Evolutionary conservation across 2,888 invertebrate species (phyloP).

Genomic region (Rhyacophila evoluta): DNA sequence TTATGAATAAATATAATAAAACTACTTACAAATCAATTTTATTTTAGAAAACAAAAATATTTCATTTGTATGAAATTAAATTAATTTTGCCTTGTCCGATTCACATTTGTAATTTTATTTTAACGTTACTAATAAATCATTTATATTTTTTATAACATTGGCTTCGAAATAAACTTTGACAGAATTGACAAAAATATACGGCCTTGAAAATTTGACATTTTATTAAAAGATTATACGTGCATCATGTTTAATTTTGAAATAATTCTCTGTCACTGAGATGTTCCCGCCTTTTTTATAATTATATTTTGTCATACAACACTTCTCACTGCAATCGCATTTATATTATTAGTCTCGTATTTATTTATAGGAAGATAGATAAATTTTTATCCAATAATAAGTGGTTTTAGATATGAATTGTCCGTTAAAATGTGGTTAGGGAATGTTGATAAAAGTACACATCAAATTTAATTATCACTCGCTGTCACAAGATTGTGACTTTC

Average conservation of each 20-base stretch:
- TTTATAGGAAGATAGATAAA: neutral
- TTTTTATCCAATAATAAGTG: neutral
- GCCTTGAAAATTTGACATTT: neutral
- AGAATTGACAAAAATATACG: neutral
- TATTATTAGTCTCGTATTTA: neutral
- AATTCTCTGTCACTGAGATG: neutral
- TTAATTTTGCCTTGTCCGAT: too few relatives aligned
- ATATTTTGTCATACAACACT: neutral
- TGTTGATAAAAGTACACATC: neutral
- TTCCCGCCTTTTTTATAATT: neutral
- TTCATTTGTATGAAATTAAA: too few relatives aligned
- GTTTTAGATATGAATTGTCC: neutral
- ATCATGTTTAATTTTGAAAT: neutral
- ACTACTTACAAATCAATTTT: too few relatives aligned
- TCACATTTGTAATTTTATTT: too few relatives aligned
- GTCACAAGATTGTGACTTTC: neutral
- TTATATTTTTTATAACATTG: neutral
- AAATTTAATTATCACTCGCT: conserved; percentile 14
- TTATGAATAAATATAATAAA: too few relatives aligned
- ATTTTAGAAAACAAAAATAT: too few relatives aligned
- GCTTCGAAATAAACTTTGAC: neutral
- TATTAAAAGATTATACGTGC: neutral
- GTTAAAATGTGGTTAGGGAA: neutral
- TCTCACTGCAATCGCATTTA: neutral
- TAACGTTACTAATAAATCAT: neutral